These are phyloP conservation scores for Drosophila leontia DNA, from an alignment of 1,140 invertebrate species.

Conservation along the genomic window DNA sequence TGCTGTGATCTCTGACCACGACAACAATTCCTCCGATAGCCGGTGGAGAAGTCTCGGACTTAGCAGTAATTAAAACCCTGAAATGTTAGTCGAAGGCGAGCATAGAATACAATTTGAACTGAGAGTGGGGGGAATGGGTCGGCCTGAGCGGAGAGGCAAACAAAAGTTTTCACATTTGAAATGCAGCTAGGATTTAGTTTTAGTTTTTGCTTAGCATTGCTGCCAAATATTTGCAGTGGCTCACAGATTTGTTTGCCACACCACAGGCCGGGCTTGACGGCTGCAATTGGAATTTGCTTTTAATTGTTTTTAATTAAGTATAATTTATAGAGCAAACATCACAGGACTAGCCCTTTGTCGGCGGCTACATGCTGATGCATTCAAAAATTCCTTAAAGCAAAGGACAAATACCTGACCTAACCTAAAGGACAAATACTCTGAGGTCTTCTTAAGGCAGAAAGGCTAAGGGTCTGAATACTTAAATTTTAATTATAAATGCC, in stretches of 20 bases:
- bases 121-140: neutral
- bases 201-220: conserved; percentile 68
- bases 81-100: conserved; percentile 43
- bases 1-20: conserved; percentile 44
- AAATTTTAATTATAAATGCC: conserved; percentile 30
- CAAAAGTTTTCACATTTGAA: conserved; percentile 76
- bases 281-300: conserved; percentile 69
- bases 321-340: conserved; percentile 78
- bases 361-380: conserved; percentile 51
- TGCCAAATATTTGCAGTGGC: conserved; percentile 71
- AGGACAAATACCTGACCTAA: neutral
- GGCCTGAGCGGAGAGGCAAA: conserved; percentile 14
- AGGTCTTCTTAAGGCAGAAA: neutral
- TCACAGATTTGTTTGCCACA: conserved; percentile 47
- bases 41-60: conserved; percentile 40
- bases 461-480: neutral
- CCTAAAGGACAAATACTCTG: too few species aligned
- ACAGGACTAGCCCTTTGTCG: conserved; percentile 21
- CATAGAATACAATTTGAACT: conserved; percentile 28
- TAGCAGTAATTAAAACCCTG: conserved; percentile 59
- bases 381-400: conserved; percentile 9
- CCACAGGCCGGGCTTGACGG: conserved; percentile 40
- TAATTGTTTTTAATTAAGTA: conserved; percentile 84
- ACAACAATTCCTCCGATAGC: conserved; percentile 36
- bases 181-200: conserved; percentile 72